A percentile compares a stretch with the other conserved stretches of the same genome.
phyloP scores from a whole-genome alignment of 2,888 invertebrate species.

The Oeneis ivallda region DNA sequence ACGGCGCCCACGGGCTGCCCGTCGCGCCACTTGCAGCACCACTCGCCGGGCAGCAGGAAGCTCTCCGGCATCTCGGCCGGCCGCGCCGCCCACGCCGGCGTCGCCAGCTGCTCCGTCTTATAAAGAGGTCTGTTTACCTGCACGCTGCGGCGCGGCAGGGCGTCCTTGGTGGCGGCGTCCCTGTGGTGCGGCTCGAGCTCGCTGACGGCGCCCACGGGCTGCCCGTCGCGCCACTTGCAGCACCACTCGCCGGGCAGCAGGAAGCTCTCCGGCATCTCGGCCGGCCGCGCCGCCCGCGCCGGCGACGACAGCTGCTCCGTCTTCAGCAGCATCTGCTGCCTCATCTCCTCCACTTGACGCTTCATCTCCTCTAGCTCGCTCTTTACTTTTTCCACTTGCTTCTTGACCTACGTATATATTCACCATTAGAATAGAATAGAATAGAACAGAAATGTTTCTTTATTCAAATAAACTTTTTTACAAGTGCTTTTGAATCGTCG shows the following conservation, averaged over 20 bases:
- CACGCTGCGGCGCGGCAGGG: slow-evolving; percentile 66
- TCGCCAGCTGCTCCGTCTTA: no score
- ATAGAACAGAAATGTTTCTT: no score
- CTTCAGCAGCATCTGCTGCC: slow-evolving; percentile 59
- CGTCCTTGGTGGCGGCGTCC: slow-evolving; percentile 65
- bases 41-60: not conserved
- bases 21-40: not conserved
- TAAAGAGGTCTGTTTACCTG: no score
- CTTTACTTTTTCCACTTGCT: slow-evolving; percentile 63
- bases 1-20: not conserved
- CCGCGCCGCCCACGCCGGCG: no score
- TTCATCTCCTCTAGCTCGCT: slow-evolving; percentile 66
- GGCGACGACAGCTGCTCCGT: slow-evolving; percentile 43
- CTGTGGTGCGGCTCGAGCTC: slow-evolving; percentile 68
- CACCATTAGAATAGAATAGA: no score
- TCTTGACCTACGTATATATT: slow-evolving; percentile 6
- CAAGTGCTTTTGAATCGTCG: no score
- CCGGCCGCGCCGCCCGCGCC: slow-evolving; percentile 27
- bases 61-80: not conserved
- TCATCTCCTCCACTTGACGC: slow-evolving; percentile 67
- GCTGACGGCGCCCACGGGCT: slow-evolving; percentile 83
- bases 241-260: slow-evolving; percentile 83
- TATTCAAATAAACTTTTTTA: no score
- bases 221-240: slow-evolving; percentile 86
- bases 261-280: slow-evolving; percentile 57